Base-by-base conservation (phyloP, 2,113 vertebrate genomes). In the Oxygymnocypris stewartii region DNA sequence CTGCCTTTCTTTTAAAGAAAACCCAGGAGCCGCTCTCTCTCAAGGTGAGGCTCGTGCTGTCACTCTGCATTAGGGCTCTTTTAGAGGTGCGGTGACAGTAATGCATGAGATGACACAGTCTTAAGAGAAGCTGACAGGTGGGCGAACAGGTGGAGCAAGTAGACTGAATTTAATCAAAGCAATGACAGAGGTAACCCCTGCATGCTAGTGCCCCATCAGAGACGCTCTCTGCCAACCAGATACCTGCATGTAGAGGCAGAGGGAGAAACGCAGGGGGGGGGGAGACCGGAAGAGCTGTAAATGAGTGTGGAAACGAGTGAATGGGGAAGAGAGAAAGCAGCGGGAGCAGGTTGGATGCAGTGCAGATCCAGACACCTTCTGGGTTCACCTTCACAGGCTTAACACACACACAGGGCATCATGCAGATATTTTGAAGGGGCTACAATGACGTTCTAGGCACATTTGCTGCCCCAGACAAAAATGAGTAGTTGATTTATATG, bases 41-140 rank as follows among this genome's bases (percentile, higher is more conserved):
- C 54, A 84, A 84, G 87, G 73, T 88, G 84, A 85, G 40, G 47
- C 13, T 42, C 1, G 49, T 75, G 67, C n/a, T 80, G 88, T 84
- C 85, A n/a, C 16, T 28, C 16, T 82, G 44, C 69, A 84, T 87
- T 75, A 74, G 63, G 25, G 31, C 35, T 47, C 25, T 71, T 76
- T 74, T 54, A 51, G 75, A 77, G 61, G 40, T 11, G 9, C 23
- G 4, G 6, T 67, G 67, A 83, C 81, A 65, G 88, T 49, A 42
- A 77, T 63, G 59, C 79, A 81, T 69, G 59, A 85, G 61, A 28
- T 78, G 67, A 42, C 76, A 85, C 79, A 57, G 69, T 51, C 11
- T 61, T 83, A 71, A 83, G 85, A 76, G 44, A 76, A 73, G 40
- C 63, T 89, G 88, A 83, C 89, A 90, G 84, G 88, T 90, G 88